Base-by-base conservation (phyloP, 2,888 invertebrate genomes). In the Eudasyphora cyanicolor region DNA sequence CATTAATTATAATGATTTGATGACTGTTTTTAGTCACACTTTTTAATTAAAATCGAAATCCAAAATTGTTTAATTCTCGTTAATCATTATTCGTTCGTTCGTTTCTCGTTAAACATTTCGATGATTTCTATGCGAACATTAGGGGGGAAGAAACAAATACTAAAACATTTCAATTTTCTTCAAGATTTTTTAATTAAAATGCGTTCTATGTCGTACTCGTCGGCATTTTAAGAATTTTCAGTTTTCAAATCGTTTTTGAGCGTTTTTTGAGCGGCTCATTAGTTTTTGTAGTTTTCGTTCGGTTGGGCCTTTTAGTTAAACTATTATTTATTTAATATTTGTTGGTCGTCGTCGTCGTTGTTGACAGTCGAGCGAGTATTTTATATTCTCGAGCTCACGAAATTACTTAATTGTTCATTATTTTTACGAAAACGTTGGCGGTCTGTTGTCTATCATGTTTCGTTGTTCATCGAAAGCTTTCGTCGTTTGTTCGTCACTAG, bases 391-490 rank as follows among this genome's bases (percentile, higher is more conserved):
- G 78, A 81, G 78, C 78, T 81, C 78, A 84, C 81, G 81, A 81
- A 84, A 84, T 84, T 81, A 79, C 81, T 81, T 84, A 84, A 84
- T 84, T 84, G 81, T 78, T 84, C 73, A 77, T 80, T 84, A 71
- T 64, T 80, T 54, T n/a, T n/a, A n/a, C 51, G 35, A 75, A 79
- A 79, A 70, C 57, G 76, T 70, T 70, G 69, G 27, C 67, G 51
- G 54, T 42, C 35, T 21, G n/a, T 64, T 64, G 51, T 75, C 8
- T 71, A 10, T 19, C 19, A 45, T n/a, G 45, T 45, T n/a, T 45
- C 45, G n/a, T n/a, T n/a, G n/a, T 45, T 45, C 38, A 12, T 14
- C 38, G 14, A 38, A 38, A n/a, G n/a, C n/a, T n/a, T n/a, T n/a
- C n/a, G 10, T 60, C 17, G 45, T 57, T 67, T 17, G 19, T 10